Evolutionary conservation across 2,888 invertebrate genomes (phyloP), one percentile per base, ranked within the genome.

Genomic region (Drosophila cognata): DNA sequence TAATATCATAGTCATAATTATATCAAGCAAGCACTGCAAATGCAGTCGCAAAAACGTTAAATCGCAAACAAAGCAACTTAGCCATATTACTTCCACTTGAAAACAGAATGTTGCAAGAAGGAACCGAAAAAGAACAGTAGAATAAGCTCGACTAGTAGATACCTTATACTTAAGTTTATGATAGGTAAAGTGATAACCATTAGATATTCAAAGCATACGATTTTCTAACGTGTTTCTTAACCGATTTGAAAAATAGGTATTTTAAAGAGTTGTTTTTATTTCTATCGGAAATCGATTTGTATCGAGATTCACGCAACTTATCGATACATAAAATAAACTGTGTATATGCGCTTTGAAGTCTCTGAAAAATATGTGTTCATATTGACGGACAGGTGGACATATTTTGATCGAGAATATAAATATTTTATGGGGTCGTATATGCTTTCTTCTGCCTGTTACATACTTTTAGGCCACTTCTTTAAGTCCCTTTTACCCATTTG

Each of bases 21-120:
- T 41, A 48, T 63, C 33, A 46, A 51, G 58, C 50, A 41, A 61
- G 50, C 43, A 41, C 16, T 13, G 38, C 46, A 71, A 55, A 52
- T 51, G 48, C 43, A 63, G 56, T 38, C 28, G 11, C 59, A 73
- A 60, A 28, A 69, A 38, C 25, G 48, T 36, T 41, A 66, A 77
- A 71, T 67, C 61, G 62, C 77, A 51, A 71, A 33, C 79, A 65
- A 71, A 71, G 71, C 51, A 71, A 43, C 50, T 71, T 59, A 31
- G 58, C 57, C 79, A 79, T 41, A 77, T 52, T 38, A 63, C 28
- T 46, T 50, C 28, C 60, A 57, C 58, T 43, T 46, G 35, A 46
- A 51, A 51, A 8, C 13, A 53, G 31, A 41, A 58, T 8, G 48
- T 46, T 18, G 29, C 28, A 62, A 51, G 7, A 41, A 36, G 25